Evolutionary conservation across 2,888 invertebrate genomes (phyloP).

Genomic region (Lordiphosa fenestrarum): DNA sequence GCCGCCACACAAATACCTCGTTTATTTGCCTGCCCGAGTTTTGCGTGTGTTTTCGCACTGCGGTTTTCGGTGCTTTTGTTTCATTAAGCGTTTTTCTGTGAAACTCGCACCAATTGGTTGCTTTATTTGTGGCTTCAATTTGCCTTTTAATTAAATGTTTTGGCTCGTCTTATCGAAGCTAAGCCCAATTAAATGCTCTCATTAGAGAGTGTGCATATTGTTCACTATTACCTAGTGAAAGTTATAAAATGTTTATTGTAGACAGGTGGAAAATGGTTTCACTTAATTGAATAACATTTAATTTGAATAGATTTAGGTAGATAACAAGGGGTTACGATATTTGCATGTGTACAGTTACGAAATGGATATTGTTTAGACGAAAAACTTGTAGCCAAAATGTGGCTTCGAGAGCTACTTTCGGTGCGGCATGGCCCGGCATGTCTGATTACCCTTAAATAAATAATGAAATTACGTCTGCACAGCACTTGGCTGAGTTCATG

Average conservation of each 20-base stretch:
- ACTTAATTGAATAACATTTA: constrained; percentile 12
- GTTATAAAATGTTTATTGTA: too few relatives aligned
- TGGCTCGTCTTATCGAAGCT: constrained; percentile 18
- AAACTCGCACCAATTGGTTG: constrained; percentile 64
- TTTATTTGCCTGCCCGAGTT: constrained; percentile 54
- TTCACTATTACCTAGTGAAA: constrained; percentile 9
- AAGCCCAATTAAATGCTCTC: constrained; percentile 34
- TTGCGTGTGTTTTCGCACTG: constrained; percentile 45
- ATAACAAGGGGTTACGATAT: too few relatives aligned
- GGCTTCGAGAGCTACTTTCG: too few relatives aligned
- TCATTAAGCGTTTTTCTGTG: constrained; percentile 48
- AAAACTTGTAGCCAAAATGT: too few relatives aligned
- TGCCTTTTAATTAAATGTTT: constrained; percentile 68
- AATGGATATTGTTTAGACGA: constrained; percentile 26
- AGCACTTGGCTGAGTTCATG: constrained; percentile 9
- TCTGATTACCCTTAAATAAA: constrained; percentile 57
- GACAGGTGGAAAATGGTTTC: too few relatives aligned
- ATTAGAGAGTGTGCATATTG: constrained; percentile 26
- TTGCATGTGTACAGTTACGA: too few relatives aligned
- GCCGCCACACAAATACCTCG: constrained; percentile 67
- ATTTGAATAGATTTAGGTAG: constrained; percentile 18
- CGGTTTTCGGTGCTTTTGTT: constrained; percentile 32
- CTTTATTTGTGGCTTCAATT: constrained; percentile 71
- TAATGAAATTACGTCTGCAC: constrained; percentile 64
- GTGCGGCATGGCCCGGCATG: too few relatives aligned